These are phyloP conservation scores for Notodonta dromedarius DNA, from an alignment of 2,888 invertebrate genomes.

Conservation along the genomic window DNA sequence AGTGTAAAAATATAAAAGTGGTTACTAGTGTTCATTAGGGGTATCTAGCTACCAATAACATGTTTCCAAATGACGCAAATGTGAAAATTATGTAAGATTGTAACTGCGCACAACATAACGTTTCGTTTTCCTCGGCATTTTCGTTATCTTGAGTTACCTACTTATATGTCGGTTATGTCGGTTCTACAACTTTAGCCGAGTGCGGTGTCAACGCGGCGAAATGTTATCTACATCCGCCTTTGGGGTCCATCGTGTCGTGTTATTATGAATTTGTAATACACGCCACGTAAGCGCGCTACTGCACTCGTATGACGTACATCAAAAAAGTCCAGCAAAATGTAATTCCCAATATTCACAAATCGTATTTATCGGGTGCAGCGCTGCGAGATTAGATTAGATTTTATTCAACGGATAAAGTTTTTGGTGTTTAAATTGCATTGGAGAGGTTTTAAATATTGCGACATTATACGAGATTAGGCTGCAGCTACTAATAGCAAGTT, in stretches of 20 bases:
- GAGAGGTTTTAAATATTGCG: not conserved
- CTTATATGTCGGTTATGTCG: slow-evolving; percentile 22
- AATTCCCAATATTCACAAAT: not conserved
- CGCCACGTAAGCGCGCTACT: slow-evolving; percentile 20
- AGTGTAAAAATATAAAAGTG: too few species aligned
- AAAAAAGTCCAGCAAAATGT: not conserved
- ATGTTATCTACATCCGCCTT: slow-evolving; percentile 75
- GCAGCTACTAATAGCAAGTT: slow-evolving; percentile 55
- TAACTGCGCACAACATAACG: slow-evolving; percentile 23
- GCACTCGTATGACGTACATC: slow-evolving; percentile 14
- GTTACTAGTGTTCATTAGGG: too few species aligned
- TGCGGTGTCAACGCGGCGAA: slow-evolving; percentile 69
- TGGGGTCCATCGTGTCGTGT: slow-evolving; percentile 44
- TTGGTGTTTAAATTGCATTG: not conserved
- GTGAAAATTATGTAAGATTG: slow-evolving; percentile 19
- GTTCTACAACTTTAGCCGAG: slow-evolving; percentile 40
- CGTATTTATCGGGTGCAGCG: slow-evolving; percentile 9
- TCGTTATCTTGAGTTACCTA: slow-evolving; percentile 29
- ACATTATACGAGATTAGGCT: slow-evolving; percentile 33
- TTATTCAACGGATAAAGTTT: not conserved
- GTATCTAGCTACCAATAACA: not conserved
- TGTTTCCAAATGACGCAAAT: slow-evolving; percentile 3
- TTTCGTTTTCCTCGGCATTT: slow-evolving; percentile 23
- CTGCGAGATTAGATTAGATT: slow-evolving; percentile 4
- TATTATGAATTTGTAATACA: slow-evolving; percentile 36